Evolutionary conservation across 2,113 vertebrate species (phyloP).

Genomic region (Opisthocomus hoazin): DNA sequence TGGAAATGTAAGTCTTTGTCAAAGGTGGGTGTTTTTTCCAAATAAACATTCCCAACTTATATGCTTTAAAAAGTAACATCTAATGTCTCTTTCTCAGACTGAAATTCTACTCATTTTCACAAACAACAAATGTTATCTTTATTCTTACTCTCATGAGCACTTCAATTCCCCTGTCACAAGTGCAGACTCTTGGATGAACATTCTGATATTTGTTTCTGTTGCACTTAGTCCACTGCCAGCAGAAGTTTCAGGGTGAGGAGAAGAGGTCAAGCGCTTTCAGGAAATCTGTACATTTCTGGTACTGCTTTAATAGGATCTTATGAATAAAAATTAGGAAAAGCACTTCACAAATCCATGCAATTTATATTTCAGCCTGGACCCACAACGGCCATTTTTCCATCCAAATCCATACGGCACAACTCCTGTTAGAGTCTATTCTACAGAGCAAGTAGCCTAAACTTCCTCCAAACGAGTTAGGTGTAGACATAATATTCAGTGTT

Average conservation of each 20-base stretch:
- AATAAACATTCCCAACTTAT: not conserved
- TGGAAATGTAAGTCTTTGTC: not conserved
- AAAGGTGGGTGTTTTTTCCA: not conserved
- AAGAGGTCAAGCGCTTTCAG: not conserved
- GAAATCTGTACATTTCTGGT: not conserved
- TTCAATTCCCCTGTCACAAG: fast-evolving
- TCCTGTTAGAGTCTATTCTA: not conserved
- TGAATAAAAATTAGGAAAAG: not conserved
- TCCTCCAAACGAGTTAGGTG: not conserved
- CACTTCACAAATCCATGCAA: not conserved
- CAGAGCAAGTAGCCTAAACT: fast-evolving
- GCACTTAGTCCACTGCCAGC: not conserved
- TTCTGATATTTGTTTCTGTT: not conserved
- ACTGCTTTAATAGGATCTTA: not conserved
- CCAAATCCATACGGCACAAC: not conserved
- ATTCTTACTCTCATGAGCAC: not conserved
- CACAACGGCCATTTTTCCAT: not conserved
- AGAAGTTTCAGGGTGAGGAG: not conserved
- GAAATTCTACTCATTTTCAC: not conserved
- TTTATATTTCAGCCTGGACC: not conserved
- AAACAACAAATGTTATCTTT: not conserved
- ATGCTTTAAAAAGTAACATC: not conserved
- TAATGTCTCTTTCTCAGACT: not conserved
- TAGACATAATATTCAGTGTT: not conserved
- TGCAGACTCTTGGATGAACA: not conserved